Percentiles rank a stretch among this genome's conserved stretches.
phyloP scores from a whole-genome alignment of 2,113 vertebrate species.

The Xyrauchen texanus region DNA sequence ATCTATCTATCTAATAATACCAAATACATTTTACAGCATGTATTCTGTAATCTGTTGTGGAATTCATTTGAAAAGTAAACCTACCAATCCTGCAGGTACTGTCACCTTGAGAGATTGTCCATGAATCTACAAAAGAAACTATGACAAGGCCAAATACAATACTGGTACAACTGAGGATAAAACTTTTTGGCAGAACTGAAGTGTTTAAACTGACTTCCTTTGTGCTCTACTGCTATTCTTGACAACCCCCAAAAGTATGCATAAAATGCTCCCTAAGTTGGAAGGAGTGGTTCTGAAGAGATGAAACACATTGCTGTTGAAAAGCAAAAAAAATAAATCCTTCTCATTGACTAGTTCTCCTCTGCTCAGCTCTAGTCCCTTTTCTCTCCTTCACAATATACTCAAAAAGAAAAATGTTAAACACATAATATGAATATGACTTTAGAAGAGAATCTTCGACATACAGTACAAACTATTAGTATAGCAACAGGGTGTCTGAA shows the following conservation, averaged over 20 bases:
- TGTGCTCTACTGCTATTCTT: neutral
- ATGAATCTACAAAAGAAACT: neutral
- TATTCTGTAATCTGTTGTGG: no score
- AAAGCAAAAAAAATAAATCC: no score
- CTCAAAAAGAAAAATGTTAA: neutral
- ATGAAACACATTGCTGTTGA: neutral
- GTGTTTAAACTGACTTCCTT: neutral
- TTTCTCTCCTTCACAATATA: no score
- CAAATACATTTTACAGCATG: no score
- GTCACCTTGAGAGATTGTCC: neutral
- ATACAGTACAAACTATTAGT: neutral
- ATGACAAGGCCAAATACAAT: neutral
- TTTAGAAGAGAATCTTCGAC: conserved; percentile 12
- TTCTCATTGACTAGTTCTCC: neutral
- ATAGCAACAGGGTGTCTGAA: conserved; percentile 9
- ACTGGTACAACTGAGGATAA: neutral
- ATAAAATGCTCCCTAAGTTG: neutral
- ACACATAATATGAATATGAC: conserved; percentile 9
- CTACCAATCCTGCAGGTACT: no score
- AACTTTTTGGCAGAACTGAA: neutral
- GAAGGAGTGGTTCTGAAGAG: neutral
- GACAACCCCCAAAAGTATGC: neutral
- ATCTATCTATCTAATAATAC: no score
- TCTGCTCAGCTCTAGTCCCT: neutral
- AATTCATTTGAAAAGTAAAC: no score